Evolutionary conservation across 2,113 vertebrate genomes (phyloP).

Genomic region (Garra rufa): DNA sequence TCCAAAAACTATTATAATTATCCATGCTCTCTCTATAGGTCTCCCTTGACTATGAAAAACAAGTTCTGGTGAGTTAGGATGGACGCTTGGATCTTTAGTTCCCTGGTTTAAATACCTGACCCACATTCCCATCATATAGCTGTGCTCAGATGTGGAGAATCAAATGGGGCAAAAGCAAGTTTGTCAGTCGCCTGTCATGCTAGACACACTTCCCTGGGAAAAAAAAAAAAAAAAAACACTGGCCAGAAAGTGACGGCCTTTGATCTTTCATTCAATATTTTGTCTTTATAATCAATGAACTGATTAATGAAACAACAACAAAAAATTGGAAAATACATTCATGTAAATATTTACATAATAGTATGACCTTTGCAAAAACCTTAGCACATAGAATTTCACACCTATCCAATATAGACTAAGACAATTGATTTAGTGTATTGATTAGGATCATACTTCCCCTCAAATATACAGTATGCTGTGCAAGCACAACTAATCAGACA

Average conservation of each 20-base stretch:
- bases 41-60: not conserved
- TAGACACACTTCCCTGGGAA: conserved; percentile 3
- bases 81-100: not conserved
- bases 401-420: conserved; percentile 41
- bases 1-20: not conserved
- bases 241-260: not conserved
- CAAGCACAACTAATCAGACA: conserved; percentile 16
- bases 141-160: conserved; percentile 10
- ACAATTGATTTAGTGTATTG: not conserved
- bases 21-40: not conserved
- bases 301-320: not conserved
- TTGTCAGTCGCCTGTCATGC: not conserved
- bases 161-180: conserved; percentile 11
- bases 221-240: not conserved
- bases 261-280: not conserved
- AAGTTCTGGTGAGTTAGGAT: not conserved
- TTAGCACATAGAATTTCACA: conserved; percentile 9
- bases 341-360: conserved; percentile 41
- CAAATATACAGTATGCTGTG: conserved; percentile 11
- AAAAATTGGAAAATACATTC: conserved; percentile 51
- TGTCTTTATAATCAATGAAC: conserved; percentile 7
- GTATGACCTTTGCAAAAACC: conserved; percentile 36
- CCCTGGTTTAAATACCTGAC: not conserved
- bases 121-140: conserved; percentile 10
- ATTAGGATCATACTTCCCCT: not conserved